Evolutionary conservation across 2,888 invertebrate genomes (phyloP), one percentile per base, ranked within the genome.

Genomic region (Sesamia inferens): DNA sequence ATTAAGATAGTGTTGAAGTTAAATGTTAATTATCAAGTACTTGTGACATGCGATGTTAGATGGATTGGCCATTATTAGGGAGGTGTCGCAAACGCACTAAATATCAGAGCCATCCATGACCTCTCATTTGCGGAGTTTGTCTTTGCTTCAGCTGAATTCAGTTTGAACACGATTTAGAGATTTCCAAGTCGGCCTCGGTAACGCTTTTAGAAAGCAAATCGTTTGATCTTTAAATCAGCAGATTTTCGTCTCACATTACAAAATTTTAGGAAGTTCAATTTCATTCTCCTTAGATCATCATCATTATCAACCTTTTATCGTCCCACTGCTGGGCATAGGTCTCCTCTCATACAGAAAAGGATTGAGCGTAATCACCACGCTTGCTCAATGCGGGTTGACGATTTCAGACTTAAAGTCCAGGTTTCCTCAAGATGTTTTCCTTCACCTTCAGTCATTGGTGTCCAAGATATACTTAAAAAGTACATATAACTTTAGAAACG

Each of bases 271-370:
- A 67, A 71, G 59, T 63, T 24, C 31, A 68, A 68, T 61, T 82
- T 11, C 65, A 47, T 11, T 59, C 31, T 6, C 55, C 42, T 57
- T 61, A 76, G 73, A 78, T 69, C 69, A 58, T 61, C 48, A 70
- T 66, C 51, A 75, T n/a, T n/a, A n/a, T n/a, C n/a, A n/a, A n/a
- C n/a, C n/a, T n/a, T n/a, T n/a, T n/a, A n/a, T n/a, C n/a, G n/a
- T n/a, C n/a, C n/a, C n/a, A n/a, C n/a, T n/a, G n/a, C n/a, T n/a
- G n/a, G n/a, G n/a, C n/a, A n/a, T n/a, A n/a, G n/a, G n/a, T n/a
- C n/a, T n/a, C n/a, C n/a, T n/a, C n/a, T n/a, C n/a, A n/a, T n/a
- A n/a, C n/a, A n/a, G n/a, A n/a, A n/a, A n/a, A n/a, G n/a, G n/a
- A n/a, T n/a, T n/a, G n/a, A n/a, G n/a, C n/a, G n/a, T n/a, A n/a